Evolutionary conservation across 2,888 invertebrate genomes (phyloP).

Genomic region (Tachina lurida): DNA sequence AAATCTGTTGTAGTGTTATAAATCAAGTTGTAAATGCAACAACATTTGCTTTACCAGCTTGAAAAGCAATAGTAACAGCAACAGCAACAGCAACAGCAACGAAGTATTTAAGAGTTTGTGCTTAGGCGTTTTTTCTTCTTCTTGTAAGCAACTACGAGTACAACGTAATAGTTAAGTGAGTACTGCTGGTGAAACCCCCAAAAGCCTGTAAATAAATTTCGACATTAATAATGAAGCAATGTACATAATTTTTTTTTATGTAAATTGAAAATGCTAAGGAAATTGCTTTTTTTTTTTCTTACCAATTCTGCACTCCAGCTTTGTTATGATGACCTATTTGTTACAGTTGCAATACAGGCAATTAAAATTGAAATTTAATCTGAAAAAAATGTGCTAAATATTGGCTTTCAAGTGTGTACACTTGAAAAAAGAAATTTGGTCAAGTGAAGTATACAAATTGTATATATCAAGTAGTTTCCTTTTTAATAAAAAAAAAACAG

Average conservation of each 20-base stretch:
- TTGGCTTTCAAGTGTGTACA: conserved; percentile 42
- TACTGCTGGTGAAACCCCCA: background rate
- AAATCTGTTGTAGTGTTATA: conserved; percentile 72
- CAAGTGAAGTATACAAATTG: conserved; percentile 39
- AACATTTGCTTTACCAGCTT: conserved; percentile 51
- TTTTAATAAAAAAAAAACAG: background rate
- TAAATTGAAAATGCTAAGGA: background rate
- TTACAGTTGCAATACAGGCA: conserved; percentile 46
- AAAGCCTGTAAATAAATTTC: conserved; percentile 26
- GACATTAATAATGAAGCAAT: conserved; percentile 28
- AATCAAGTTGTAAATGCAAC: conserved; percentile 54
- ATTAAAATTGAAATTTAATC: conserved; percentile 64
- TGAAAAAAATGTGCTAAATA: conserved; percentile 17
- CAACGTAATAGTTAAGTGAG: background rate
- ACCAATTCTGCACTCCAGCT: background rate
- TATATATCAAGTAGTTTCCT: conserved; percentile 7
- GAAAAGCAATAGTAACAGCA: background rate
- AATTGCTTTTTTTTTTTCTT: background rate
- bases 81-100: background rate
- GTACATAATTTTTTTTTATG: background rate
- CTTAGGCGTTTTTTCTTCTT: conserved; percentile 16
- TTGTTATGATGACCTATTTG: conserved; percentile 1
- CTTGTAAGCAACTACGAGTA: background rate
- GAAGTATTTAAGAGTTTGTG: conserved; percentile 3
- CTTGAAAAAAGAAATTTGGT: conserved; percentile 35